Evolutionary conservation across 2,113 vertebrate species (phyloP).

Genomic region (Eurystomus gularis): DNA sequence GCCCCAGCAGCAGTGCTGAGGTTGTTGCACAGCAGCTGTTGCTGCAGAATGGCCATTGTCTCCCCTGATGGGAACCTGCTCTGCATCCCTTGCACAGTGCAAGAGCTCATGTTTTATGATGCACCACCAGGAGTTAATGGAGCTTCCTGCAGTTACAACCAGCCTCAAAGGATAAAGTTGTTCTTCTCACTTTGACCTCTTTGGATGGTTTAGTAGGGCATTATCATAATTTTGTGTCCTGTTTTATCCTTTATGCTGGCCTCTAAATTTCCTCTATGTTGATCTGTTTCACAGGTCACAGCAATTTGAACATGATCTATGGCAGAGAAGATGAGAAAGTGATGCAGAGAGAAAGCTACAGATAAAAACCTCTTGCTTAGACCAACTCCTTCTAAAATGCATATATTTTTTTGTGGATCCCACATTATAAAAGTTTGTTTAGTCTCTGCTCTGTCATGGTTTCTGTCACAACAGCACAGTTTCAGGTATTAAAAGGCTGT

Average conservation of each 20-base stretch:
- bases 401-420: not conserved
- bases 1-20: not conserved
- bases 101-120: not conserved
- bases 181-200: not conserved
- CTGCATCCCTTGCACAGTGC: not conserved
- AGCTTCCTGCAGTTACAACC: not conserved
- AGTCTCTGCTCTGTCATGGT: not conserved
- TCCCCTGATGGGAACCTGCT: not conserved
- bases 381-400: not conserved
- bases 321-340: not conserved
- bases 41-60: not conserved
- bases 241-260: not conserved
- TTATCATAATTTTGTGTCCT: not conserved
- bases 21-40: not conserved
- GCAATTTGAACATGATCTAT: not conserved
- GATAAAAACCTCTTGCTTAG: not conserved
- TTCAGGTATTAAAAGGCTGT: not conserved
- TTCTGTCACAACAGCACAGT: not conserved
- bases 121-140: not conserved
- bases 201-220: not conserved
- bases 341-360: not conserved
- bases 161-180: conserved; percentile 25
- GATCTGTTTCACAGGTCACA: not conserved
- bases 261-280: not conserved
- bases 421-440: not conserved